Base-by-base conservation (phyloP, 2,113 vertebrate genomes). In the Bombycilla garrulus region DNA sequence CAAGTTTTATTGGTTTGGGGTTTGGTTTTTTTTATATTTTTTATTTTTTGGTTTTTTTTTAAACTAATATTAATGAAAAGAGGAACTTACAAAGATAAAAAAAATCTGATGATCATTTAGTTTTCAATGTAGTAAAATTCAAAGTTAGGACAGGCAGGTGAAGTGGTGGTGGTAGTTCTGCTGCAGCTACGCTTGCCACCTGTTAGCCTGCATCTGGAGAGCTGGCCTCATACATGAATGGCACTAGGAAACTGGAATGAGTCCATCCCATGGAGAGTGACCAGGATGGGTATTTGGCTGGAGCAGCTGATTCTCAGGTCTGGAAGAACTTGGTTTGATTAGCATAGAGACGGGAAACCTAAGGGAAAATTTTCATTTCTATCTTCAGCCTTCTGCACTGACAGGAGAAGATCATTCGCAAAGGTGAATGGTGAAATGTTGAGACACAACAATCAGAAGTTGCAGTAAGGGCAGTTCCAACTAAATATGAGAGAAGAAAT, bases 91-190 rank as follows among this genome's bases (percentile, higher is more conserved):
- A 50, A 29, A 35, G 16, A 45, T 22, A 31, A 86, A 38, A 38
- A 38, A 83, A 66, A 56, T 5, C 2, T 56, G 15, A 61, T 51
- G 15, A 36, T 57, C 1, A 66, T 76, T 91, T 48, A 44, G 3
- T 47, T 84, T 86, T 51, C 31, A 62, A 15, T 29, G 5, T 3
- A 33, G 15, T 53, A 62, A 70, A 53, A 71, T 57, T 61, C 45
- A 29, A 60, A 26, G 15, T 65, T 56, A 51, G 8, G 17, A 56
- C 11, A 85, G 28, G 5, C 8, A 53, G 4, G 23, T n/a, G 29
- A 77, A 44, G 14, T 21, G 3, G 1, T 35, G 5, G 4, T 53
- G 33, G 6, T 82, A 5, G 0, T 72, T 15, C 1, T 50, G 26
- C 29, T 76, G n/a, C 15, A 80, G 25, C 23, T 67, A 20, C 29